A percentile compares a stretch with the other conserved stretches of the same genome.
These are phyloP conservation scores for Pteruthius melanotis DNA, from an alignment of 2,113 vertebrate genomes.

Conservation along the genomic window DNA sequence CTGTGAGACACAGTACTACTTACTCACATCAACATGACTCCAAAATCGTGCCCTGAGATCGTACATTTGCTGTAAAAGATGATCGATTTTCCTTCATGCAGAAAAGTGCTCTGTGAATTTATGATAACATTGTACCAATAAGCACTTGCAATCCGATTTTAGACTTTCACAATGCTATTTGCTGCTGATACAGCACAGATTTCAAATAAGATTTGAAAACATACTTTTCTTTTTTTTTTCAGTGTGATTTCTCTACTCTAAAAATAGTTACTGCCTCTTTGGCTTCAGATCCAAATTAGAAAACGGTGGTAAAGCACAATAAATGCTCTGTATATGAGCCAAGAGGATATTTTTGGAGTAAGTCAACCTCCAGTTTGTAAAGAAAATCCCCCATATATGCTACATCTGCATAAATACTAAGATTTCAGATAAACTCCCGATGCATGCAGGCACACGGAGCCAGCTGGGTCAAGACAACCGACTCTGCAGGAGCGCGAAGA, in stretches of 20 bases:
- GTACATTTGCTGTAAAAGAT: background rate
- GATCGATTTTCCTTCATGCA: background rate
- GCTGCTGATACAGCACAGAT: background rate
- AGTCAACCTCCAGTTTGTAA: background rate
- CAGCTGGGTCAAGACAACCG: background rate
- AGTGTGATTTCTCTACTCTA: background rate
- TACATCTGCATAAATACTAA: background rate
- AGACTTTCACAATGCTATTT: background rate
- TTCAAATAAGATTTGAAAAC: background rate
- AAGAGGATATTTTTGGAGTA: background rate
- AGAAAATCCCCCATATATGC: background rate
- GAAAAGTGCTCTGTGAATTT: background rate
- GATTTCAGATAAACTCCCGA: background rate
- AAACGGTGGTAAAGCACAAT: background rate
- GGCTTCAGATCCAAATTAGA: background rate
- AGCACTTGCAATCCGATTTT: background rate
- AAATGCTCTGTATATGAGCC: background rate
- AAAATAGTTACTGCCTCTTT: background rate
- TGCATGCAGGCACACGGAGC: accelerated
- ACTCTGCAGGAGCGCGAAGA: accelerated
- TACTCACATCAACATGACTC: accelerated
- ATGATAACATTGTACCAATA: background rate
- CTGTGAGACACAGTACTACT: accelerated
- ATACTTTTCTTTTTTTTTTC: background rate
- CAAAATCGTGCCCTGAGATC: background rate